These are phyloP conservation scores for Archaeoteleia sp. DNA, from an alignment of 2,888 invertebrate species.

Conservation along the genomic window DNA sequence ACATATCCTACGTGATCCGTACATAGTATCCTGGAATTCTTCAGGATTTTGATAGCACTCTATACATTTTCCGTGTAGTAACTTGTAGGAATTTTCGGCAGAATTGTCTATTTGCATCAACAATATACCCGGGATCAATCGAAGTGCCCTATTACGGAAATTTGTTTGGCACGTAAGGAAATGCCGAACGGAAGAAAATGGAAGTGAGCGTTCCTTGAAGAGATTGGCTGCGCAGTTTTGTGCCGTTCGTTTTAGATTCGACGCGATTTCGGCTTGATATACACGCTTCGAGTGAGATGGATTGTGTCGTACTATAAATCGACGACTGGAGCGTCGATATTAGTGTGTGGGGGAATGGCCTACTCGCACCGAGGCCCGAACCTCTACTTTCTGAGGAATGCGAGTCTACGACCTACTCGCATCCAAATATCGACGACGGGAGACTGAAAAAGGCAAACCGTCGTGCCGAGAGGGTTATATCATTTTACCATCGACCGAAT, in stretches of 20 bases:
- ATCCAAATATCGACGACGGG: conserved; percentile 17
- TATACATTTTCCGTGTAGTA: too few relatives aligned
- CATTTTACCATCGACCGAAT: conserved; percentile 26
- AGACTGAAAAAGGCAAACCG: neutral
- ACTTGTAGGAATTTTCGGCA: too few relatives aligned
- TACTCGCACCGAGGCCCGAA: neutral
- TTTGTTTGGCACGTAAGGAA: conserved; percentile 44
- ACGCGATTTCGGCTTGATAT: conserved; percentile 19
- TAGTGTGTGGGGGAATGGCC: conserved; percentile 5
- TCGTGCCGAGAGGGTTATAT: conserved; percentile 25
- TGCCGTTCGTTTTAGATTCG: conserved; percentile 33
- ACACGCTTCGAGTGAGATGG: conserved; percentile 22
- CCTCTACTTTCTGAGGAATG: conserved; percentile 4
- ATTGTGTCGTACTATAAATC: conserved; percentile 5
- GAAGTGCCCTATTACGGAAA: conserved; percentile 31
- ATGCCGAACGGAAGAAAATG: conserved; percentile 31
- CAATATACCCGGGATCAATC: conserved; percentile 10
- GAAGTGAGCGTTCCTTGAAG: conserved; percentile 25
- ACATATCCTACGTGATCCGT: too few relatives aligned
- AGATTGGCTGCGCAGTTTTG: conserved; percentile 30
- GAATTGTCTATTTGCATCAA: conserved; percentile 17
- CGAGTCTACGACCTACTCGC: conserved; percentile 5
- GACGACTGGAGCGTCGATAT: conserved; percentile 6
- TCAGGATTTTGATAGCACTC: too few relatives aligned
- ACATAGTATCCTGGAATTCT: too few relatives aligned